These are phyloP conservation scores for Lamprotornis superbus DNA, from an alignment of 2,113 vertebrate genomes.

Conservation along the genomic window DNA sequence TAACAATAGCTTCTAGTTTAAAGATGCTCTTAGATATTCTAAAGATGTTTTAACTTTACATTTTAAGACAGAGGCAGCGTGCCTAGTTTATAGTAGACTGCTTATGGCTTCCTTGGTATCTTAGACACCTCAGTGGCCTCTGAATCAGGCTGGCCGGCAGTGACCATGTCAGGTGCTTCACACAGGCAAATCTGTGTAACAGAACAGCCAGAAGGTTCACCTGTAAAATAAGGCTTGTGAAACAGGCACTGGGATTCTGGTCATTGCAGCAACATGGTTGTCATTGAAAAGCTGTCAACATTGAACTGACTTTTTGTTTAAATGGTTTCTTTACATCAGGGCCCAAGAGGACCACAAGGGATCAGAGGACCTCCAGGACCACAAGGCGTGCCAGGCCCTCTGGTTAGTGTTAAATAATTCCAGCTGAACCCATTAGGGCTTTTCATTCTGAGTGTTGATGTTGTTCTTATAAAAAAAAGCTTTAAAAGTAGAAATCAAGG, in stretches of 20 bases:
- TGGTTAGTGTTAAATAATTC: constrained; percentile 44
- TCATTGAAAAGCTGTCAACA: neutral
- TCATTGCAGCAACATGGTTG: neutral
- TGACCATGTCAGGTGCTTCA: neutral
- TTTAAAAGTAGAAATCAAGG: neutral
- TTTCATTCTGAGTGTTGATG: neutral
- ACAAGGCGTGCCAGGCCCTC: constrained; percentile 46
- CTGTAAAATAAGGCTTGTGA: neutral
- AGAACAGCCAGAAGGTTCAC: neutral
- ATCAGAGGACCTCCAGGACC: constrained; percentile 51
- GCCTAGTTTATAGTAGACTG: neutral
- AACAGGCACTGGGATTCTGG: neutral
- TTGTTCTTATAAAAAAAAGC: neutral
- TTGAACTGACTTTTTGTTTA: neutral
- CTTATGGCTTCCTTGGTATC: neutral
- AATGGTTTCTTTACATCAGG: constrained; percentile 32
- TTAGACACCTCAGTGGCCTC: neutral
- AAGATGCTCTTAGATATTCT: neutral
- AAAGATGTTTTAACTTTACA: neutral
- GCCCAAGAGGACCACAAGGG: constrained; percentile 60
- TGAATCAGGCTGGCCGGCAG: neutral
- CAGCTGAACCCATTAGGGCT: neutral
- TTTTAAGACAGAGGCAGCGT: neutral
- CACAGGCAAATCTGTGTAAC: neutral
- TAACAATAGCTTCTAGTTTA: neutral